Percentiles rank a stretch among this genome's conserved stretches.
phyloP scores from a whole-genome alignment of 2,797 vertebrate genomes.

The Jordanella pulchra region DNA sequence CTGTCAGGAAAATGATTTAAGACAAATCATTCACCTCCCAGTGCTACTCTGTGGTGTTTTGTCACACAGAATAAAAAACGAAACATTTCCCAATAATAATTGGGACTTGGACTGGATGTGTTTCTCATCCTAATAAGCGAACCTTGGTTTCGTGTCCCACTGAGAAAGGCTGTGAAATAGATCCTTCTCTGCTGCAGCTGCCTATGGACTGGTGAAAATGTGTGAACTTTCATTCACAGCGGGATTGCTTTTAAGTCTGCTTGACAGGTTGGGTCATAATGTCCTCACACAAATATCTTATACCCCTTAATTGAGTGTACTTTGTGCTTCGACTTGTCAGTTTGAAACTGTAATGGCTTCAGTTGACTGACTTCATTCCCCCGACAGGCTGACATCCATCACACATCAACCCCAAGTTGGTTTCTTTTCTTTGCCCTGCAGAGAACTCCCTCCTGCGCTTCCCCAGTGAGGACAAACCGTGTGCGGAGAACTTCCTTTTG shows the following conservation, averaged over 20 bases:
- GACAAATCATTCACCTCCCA: neutral
- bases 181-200: neutral
- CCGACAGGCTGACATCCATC: neutral
- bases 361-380: neutral
- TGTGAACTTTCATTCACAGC: neutral
- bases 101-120: neutral
- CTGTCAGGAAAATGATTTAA: neutral
- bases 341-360: neutral
- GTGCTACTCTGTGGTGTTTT: too few relatives aligned
- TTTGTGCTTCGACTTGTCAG: neutral
- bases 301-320: neutral
- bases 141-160: neutral
- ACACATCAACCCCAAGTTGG: slow-evolving; percentile 5
- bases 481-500: slow-evolving; percentile 91
- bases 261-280: neutral
- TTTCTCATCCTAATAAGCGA: neutral
- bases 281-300: neutral
- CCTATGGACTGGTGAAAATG: neutral
- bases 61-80: too few relatives aligned
- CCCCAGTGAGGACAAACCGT: slow-evolving; percentile 92
- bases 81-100: too few relatives aligned
- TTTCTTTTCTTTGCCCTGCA: slow-evolving; percentile 49
- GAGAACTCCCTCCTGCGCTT: slow-evolving; percentile 94
- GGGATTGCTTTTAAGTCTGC: neutral
- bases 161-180: neutral